These are phyloP conservation scores for Hartigia nigra DNA, from an alignment of 2,888 invertebrate species.

Conservation along the genomic window DNA sequence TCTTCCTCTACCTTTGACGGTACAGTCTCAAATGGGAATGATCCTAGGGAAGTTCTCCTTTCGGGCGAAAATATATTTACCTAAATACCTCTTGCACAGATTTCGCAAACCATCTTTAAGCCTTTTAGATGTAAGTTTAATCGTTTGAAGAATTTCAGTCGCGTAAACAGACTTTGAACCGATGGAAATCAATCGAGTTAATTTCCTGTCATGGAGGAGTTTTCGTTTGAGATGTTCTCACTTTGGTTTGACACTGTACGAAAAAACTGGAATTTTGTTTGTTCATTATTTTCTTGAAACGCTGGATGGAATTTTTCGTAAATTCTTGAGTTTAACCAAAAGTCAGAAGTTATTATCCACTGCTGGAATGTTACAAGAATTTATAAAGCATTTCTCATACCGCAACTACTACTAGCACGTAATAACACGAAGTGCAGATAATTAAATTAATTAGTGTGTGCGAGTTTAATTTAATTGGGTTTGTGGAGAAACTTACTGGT, in stretches of 20 bases:
- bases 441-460: neutral
- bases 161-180: neutral
- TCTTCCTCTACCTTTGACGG: neutral
- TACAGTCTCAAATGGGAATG: neutral
- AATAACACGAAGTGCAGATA: neutral
- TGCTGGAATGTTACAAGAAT: neutral
- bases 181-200: neutral
- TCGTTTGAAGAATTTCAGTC: neutral
- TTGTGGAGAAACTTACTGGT: neutral
- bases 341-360: neutral
- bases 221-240: neutral
- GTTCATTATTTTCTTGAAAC: neutral
- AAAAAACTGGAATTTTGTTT: neutral
- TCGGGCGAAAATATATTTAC: neutral
- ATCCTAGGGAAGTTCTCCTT: neutral
- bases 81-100: neutral
- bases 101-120: neutral
- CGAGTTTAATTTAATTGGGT: neutral
- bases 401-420: neutral
- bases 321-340: neutral
- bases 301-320: neutral
- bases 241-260: neutral
- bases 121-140: neutral
- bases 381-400: neutral
- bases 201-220: neutral